These are phyloP conservation scores for Fringilla coelebs DNA, from an alignment of 2,797 vertebrate species.

Conservation along the genomic window DNA sequence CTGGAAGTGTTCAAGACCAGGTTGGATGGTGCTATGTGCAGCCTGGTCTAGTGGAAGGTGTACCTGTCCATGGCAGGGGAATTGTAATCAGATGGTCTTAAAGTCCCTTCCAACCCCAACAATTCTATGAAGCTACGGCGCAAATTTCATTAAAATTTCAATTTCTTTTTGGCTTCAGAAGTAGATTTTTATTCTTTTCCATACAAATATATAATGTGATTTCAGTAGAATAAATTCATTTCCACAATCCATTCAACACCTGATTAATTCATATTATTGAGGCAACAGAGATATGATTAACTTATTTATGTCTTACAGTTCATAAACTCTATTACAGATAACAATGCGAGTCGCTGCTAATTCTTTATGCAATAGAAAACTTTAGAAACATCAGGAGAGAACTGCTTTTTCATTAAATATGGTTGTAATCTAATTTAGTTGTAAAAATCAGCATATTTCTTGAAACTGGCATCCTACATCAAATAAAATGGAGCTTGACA, in stretches of 20 bases:
- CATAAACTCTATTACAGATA: neutral
- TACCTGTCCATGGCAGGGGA: no score
- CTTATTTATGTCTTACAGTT: neutral
- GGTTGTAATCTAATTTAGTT: slow-evolving; percentile 58
- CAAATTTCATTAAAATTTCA: neutral
- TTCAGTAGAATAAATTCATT: neutral
- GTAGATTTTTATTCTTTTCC: neutral
- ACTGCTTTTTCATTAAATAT: slow-evolving; percentile 48
- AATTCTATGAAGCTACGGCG: neutral
- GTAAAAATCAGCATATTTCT: slow-evolving; percentile 37
- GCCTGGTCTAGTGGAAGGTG: neutral
- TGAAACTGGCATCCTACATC: slow-evolving; percentile 8
- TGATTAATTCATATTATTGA: slow-evolving; percentile 34
- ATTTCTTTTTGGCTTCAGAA: neutral
- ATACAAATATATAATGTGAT: neutral
- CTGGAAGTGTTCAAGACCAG: neutral
- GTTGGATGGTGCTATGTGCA: neutral
- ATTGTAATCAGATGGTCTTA: neutral
- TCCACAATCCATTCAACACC: neutral
- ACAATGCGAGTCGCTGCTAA: neutral
- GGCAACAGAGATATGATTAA: neutral
- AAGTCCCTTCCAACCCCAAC: neutral
- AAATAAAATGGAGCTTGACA: slow-evolving; percentile 25
- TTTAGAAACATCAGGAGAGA: slow-evolving; percentile 28
- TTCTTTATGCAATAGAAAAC: neutral